phyloP scores from a whole-genome alignment of 1,140 invertebrate species.

The Euborellia annulipes region DNA sequence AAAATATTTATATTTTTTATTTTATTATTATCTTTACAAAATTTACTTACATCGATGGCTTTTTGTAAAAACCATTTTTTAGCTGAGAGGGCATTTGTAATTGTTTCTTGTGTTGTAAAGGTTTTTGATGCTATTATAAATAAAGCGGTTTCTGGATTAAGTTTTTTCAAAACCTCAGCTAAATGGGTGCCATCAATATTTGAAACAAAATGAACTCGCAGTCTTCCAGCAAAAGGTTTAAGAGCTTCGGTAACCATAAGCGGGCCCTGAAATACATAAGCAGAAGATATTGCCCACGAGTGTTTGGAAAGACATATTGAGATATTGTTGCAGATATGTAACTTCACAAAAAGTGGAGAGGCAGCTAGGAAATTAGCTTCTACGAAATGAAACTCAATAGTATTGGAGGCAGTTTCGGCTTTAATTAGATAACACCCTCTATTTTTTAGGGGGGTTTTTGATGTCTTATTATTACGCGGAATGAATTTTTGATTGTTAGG shows the following conservation, averaged over 20 bases:
- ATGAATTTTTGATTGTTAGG: too few species aligned
- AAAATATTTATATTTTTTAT: not conserved
- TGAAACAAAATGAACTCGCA: constrained; percentile 92
- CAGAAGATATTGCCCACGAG: too few species aligned
- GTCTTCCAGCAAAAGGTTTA: constrained; percentile 75
- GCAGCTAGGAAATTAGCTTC: too few species aligned
- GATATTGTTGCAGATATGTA: too few species aligned
- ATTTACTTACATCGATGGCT: constrained; percentile 65
- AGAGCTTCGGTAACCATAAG: constrained; percentile 98
- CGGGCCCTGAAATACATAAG: constrained; percentile 52
- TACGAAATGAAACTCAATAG: too few species aligned
- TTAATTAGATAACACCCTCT: too few species aligned
- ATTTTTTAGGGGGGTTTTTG: too few species aligned
- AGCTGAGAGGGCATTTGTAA: constrained; percentile 95
- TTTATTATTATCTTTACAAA: not conserved
- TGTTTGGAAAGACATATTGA: too few species aligned
- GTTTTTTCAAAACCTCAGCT: constrained; percentile 78
- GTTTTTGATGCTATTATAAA: constrained; percentile 99
- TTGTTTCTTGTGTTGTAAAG: constrained; percentile 98
- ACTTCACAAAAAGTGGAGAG: not conserved
- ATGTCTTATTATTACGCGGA: too few species aligned
- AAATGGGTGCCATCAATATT: constrained; percentile 99
- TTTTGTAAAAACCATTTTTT: constrained; percentile 83
- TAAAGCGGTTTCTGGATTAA: constrained; percentile 84
- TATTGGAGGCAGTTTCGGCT: too few species aligned